Conservation (phyloP, 1,140 invertebrate species). For the Araneus ventricosus region DNA sequence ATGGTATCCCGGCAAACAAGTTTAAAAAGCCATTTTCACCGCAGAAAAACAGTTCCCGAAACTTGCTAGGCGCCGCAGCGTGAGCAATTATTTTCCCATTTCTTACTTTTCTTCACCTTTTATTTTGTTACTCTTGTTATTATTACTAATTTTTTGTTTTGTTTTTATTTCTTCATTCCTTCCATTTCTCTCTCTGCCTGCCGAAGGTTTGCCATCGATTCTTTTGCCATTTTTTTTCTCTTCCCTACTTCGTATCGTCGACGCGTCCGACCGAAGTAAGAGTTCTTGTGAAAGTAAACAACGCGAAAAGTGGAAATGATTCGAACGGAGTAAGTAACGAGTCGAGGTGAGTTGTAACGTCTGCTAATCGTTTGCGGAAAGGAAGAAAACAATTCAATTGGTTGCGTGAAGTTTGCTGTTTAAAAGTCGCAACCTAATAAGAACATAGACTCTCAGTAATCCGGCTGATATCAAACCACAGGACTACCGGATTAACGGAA, state of each 20-base stretch:
- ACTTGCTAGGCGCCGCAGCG: conserved; percentile 45
- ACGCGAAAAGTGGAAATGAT: conserved; percentile 56
- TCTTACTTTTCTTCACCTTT: conserved; percentile 63
- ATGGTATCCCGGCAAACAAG: conserved; percentile 65
- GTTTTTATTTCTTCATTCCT: conserved; percentile 22
- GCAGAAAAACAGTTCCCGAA: conserved; percentile 58
- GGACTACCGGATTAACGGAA: too few species aligned
- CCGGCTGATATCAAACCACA: too few species aligned
- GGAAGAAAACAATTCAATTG: neutral
- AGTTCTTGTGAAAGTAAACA: conserved; percentile 58
- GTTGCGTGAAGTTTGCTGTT: neutral
- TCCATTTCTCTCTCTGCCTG: neutral
- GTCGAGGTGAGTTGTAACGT: conserved; percentile 38
- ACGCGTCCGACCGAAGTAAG: neutral
- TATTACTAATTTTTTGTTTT: conserved; percentile 31
- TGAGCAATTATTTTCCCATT: conserved; percentile 67
- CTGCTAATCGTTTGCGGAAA: conserved; percentile 20
- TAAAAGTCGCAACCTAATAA: neutral
- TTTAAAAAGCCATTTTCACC: conserved; percentile 70
- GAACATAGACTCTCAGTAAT: too few species aligned
- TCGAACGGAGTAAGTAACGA: neutral
- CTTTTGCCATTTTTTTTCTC: neutral
- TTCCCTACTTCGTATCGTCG: neutral
- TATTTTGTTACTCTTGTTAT: conserved; percentile 35
- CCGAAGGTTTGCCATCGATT: conserved; percentile 47